These are phyloP conservation scores for Lophura swinhoii DNA, from an alignment of 2,797 vertebrate genomes.

Conservation along the genomic window DNA sequence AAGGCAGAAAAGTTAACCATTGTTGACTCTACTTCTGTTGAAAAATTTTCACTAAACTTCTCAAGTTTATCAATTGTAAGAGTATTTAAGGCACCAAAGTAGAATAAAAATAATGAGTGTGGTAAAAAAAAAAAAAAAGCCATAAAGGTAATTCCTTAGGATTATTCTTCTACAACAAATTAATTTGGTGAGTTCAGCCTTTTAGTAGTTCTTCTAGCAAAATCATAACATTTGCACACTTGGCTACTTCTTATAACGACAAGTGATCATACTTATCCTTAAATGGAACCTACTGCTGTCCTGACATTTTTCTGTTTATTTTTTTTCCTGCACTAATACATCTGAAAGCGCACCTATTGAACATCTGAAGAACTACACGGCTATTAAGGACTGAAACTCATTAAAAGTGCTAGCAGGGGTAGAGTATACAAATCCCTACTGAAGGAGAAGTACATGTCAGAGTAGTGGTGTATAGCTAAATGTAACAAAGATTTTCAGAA, in stretches of 20 bases:
- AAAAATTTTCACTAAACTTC: rapidly evolving
- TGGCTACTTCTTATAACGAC: background rate
- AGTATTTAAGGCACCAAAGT: background rate
- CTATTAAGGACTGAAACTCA: background rate
- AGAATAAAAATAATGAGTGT: rapidly evolving
- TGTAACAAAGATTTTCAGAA: conserved; percentile 10
- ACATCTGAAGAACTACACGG: background rate
- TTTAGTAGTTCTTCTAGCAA: background rate
- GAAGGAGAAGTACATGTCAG: background rate
- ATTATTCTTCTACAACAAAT: background rate
- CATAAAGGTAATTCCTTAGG: background rate
- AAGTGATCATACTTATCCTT: background rate
- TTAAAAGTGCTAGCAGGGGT: background rate
- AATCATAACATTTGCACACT: background rate
- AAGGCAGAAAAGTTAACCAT: background rate
- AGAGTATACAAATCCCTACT: background rate
- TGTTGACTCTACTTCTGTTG: background rate
- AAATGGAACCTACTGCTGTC: background rate
- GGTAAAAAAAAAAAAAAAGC: background rate
- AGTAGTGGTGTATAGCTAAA: background rate
- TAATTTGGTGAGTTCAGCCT: background rate
- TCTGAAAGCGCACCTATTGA: background rate
- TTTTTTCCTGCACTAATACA: background rate
- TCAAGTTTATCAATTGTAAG: background rate
- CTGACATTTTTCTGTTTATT: background rate